Conservation (phyloP, 2,113 vertebrate species). For the Dermatemys mawii region DNA sequence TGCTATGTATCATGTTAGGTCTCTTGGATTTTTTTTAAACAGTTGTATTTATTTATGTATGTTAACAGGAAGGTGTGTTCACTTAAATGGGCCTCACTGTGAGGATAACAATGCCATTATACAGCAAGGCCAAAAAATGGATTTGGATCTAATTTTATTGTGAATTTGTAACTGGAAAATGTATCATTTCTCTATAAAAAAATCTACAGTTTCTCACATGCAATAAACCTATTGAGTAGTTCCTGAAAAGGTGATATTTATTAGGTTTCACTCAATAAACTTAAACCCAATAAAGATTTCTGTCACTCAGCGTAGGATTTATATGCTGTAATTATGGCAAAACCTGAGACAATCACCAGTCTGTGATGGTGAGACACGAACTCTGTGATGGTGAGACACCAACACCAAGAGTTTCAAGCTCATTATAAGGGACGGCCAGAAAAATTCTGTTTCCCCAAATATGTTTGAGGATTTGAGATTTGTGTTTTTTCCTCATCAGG, state of each 20-base stretch:
- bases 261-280: rapidly evolving
- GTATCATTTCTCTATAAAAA: neutral
- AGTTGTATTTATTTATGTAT: neutral
- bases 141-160: neutral
- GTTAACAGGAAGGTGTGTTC: neutral
- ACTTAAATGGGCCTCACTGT: neutral
- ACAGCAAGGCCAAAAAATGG: neutral
- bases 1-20: neutral
- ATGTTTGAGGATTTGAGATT: neutral
- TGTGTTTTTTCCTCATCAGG: neutral
- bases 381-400: neutral
- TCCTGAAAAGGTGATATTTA: neutral
- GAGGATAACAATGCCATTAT: neutral
- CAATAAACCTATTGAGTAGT: neutral
- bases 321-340: neutral
- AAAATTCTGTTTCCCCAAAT: neutral
- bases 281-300: neutral
- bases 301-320: neutral
- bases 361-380: neutral
- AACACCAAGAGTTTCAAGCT: neutral
- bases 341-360: neutral
- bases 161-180: neutral
- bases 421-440: neutral
- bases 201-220: neutral
- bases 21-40: neutral